Conservation (phyloP, 2,113 vertebrate genomes). For the Panurus biarmicus region DNA sequence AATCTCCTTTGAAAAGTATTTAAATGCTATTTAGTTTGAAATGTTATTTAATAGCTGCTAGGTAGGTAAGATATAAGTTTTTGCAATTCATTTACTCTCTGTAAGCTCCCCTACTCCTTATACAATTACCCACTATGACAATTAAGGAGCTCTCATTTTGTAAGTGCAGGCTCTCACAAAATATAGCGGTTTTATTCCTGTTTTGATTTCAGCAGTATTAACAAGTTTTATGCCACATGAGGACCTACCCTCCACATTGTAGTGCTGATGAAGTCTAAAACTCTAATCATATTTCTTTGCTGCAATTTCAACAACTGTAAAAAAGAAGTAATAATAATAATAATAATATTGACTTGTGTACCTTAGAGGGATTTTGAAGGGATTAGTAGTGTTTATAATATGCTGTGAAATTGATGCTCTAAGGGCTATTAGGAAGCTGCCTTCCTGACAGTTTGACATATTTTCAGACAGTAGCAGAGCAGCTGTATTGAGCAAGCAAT, state of each 20-base stretch:
- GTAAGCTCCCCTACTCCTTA: not conserved
- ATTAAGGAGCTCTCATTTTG: not conserved
- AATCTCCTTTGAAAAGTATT: not conserved
- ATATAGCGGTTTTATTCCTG: not conserved
- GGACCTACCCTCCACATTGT: not conserved
- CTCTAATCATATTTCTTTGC: not conserved
- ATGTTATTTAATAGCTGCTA: not conserved
- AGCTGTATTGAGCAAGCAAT: not conserved
- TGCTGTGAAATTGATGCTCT: not conserved
- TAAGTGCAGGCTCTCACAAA: not conserved
- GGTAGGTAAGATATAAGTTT: not conserved
- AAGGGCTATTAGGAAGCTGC: not conserved
- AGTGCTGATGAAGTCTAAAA: not conserved
- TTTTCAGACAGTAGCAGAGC: conserved; percentile 11
- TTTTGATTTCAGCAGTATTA: not conserved
- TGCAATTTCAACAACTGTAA: not conserved
- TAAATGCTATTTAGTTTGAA: not conserved
- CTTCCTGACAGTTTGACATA: not conserved
- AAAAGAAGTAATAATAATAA: not conserved
- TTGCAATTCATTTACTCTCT: not conserved
- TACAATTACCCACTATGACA: not conserved
- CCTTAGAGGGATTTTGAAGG: not conserved
- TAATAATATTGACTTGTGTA: not conserved
- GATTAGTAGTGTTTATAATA: not conserved
- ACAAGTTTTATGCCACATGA: not conserved